Evolutionary conservation across 1,140 invertebrate species (phyloP).

Genomic region (Drosophila sulfurigaster): DNA sequence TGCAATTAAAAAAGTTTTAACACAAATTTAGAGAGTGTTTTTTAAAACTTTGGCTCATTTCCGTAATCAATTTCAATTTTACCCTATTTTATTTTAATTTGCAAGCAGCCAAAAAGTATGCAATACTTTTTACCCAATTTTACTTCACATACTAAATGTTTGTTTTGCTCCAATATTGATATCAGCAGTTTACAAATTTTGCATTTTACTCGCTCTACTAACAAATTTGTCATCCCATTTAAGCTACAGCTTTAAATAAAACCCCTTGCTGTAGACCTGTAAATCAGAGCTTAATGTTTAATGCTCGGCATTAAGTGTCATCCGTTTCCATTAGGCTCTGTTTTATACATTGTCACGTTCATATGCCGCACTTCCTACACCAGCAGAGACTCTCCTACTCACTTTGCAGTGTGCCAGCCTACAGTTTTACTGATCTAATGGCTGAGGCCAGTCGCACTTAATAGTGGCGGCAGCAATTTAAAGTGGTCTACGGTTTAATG

Average conservation of each 20-base stretch:
- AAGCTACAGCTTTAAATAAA: background rate
- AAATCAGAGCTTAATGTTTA: conserved; percentile 25
- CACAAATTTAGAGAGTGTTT: too few relatives aligned
- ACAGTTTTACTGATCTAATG: conserved; percentile 41
- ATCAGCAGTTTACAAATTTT: background rate
- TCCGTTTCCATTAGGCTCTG: conserved; percentile 21
- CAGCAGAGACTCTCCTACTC: background rate
- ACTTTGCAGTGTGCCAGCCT: background rate
- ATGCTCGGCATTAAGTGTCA: background rate
- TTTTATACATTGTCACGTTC: conserved; percentile 34
- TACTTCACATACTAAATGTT: background rate
- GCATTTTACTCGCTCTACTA: background rate
- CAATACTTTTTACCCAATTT: background rate
- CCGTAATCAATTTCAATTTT: background rate
- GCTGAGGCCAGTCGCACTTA: conserved; percentile 33
- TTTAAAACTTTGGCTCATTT: too few relatives aligned
- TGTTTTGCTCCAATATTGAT: background rate
- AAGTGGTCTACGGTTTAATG: conserved; percentile 73
- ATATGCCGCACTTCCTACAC: conserved; percentile 12
- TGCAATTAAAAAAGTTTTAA: too few relatives aligned
- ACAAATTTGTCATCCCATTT: background rate
- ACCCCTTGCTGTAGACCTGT: conserved; percentile 13
- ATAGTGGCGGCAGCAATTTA: conserved; percentile 57
- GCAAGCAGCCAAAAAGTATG: background rate
- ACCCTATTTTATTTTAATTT: background rate